Evolutionary conservation across 2,113 vertebrate genomes (phyloP), one percentile per base, ranked within the genome.

Genomic region (Solea solea): DNA sequence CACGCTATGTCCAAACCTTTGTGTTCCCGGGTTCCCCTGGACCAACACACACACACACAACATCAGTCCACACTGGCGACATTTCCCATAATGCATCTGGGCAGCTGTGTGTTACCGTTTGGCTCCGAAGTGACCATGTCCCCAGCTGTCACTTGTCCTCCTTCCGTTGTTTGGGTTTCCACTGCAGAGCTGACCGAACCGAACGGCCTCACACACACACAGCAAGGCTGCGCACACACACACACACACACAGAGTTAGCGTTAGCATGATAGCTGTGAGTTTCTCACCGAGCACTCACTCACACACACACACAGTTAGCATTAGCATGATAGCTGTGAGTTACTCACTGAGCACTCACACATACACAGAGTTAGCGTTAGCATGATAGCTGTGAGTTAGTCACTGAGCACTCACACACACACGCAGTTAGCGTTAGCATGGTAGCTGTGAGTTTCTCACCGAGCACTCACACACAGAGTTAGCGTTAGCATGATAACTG

Each of bases 1-100:
- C 86, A 88, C 40, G 4, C n/a, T 16, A 88, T 71, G 73, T 88
- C 86, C 78, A 88, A 9, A 55, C 86, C 86, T 16, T 0, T 2
- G 40, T 88, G 81, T 0, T 0, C 0, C 39, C 71, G 13, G 0
- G 0, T 0, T 2, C 1, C 28, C 10, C 83, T 82, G 52, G 58
- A 62, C 45, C 8, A 9, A 45, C 45, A 10, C 45, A 71, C 39
- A 60, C 39, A 41, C 14, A 3, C 39, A 8, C 45, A 48, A 1
- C 45, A 48, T 48, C 14, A 13, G 45, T 10, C 4, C 14, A 13
- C 9, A 11, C 14, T 10, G 45, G 21, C 40, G 40, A 48, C 40
- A 9, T 54, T n/a, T 55, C 68, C 66, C 55, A 71, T 0, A 39
- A 25, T 67, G 51, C 51, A 68, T 2, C 40, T 15, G 16, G 1